Base-by-base conservation (phyloP, 2,888 invertebrate species). In the Nomada fucata region DNA sequence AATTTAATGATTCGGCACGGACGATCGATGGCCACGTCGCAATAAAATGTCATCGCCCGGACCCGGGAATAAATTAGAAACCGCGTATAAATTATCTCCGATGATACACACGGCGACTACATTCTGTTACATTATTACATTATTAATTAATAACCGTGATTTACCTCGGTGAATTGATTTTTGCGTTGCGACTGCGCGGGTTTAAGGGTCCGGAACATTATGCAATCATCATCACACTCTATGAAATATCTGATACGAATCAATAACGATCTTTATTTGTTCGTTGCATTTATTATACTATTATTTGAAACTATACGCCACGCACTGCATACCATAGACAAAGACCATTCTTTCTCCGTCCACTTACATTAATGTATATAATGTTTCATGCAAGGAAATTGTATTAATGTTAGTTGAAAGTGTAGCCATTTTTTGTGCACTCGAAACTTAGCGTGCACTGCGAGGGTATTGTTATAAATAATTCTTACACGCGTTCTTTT, bases 71-170 rank as follows among this genome's bases (percentile, higher is more conserved):
- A 73, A 79, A 81, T 81, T 73, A 73, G 57, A 55, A 29, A 50
- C 47, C 13, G 18, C 13, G 7, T 53, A 53, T 79, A 60, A 78
- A 78, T 79, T 78, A 68, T 44, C 29, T 20, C 20, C 13, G n/a
- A 15, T 36, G 52, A 20, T 20, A 18, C 36, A 44, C 42, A 59
- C 15, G 11, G 9, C n/a, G 18, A 29, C 44, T 67, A 74, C 59
- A 63, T 13, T 55, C 63, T 55, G 68, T 60, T 59, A 69, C 57
- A 55, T 81, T 73, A 69, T 73, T 74, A 60, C 69, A 65, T 79
- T 74, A 79, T 81, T 69, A 69, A 79, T 81, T 69, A 69, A 81
- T 79, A 74, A 65, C 42, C 63, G 55, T 68, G 26, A 50, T 60
- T 64, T 60, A 52, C 29, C 44, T 7, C 36, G 11, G 44, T 11